Evolutionary conservation across 2,797 vertebrate genomes (phyloP), one percentile per base, ranked within the genome.

Genomic region (Pipistrellus pygmaeus): DNA sequence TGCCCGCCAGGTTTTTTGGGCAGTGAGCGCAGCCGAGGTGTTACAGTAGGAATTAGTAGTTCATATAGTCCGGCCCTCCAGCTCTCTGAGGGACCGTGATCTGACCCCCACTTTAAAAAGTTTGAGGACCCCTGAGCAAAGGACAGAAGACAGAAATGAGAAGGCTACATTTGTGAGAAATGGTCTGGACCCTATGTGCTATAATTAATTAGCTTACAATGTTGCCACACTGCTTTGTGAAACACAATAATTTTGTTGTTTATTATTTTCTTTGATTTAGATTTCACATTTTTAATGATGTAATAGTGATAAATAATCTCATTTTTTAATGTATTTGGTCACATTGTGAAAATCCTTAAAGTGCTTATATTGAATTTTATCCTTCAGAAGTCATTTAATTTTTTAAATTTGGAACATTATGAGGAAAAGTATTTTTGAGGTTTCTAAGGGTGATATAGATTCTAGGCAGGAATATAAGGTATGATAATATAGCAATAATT

Each of bases 291-390:
- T 94, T 89, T 90, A 20, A 64, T 88, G 41, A 35, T 71, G 5
- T 71, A 57, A 71, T n/a, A 32, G 55, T 38, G 46, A 77, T 27
- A 41, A 44, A 17, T 44, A 30, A 18, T 48, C 35, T 83, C 44
- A 53, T 73, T 92, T 51, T 72, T 87, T 55, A 51, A 1, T 66
- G 14, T 73, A 35, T 81, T 71, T 85, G 27, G 57, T 80, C 21
- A 64, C n/a, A 87, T 64, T 35, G 13, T 76, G 27, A 81, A 84
- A 95, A 85, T 21, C 44, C 14, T 90, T 77, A 46, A 83, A 83
- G 77, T 68, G 57, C 35, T 90, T 69, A n/a, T 32, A 20, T 83
- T 92, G 64, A 18, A 73, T 57, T 91, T 72, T 60, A 82, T 35
- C 20, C 75, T 91, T 86, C 60, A 72, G 80, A 84, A 76, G 27